Percentiles rank a stretch among this genome's conserved stretches.
These are phyloP conservation scores for Acleris cristana DNA, from an alignment of 2,888 invertebrate genomes.

Conservation along the genomic window DNA sequence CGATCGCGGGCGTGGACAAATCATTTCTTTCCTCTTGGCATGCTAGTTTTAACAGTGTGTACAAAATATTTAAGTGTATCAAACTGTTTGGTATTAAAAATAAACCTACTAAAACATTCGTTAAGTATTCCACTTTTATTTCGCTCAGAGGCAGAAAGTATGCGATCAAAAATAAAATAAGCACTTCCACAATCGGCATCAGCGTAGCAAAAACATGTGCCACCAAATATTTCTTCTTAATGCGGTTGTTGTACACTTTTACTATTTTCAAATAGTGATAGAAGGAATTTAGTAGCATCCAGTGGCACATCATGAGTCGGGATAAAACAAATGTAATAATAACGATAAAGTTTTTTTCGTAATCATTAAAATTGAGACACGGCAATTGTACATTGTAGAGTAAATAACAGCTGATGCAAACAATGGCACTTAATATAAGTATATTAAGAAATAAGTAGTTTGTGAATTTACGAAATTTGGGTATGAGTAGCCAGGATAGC, in stretches of 20 bases:
- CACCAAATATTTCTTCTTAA: conserved; percentile 14
- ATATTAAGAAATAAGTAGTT: conserved; percentile 23
- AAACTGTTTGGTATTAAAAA: not conserved
- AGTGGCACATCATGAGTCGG: conserved; percentile 25
- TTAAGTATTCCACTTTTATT: conserved; percentile 5
- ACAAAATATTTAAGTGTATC: conserved; percentile 18
- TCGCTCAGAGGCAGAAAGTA: conserved; percentile 2
- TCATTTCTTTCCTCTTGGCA: not conserved
- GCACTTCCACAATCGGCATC: conserved; percentile 7
- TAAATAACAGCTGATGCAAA: conserved; percentile 12
- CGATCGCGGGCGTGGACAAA: conserved; percentile 2
- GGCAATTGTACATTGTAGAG: not conserved
- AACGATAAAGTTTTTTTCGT: too few relatives aligned
- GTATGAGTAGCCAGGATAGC: conserved; percentile 12
- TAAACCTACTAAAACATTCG: not conserved
- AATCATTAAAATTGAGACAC: too few relatives aligned
- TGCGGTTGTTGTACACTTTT: conserved; percentile 14
- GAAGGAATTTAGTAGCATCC: conserved; percentile 16
- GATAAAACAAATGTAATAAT: conserved; percentile 11
- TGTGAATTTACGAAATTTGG: conserved; percentile 9
- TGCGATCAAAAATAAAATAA: conserved; percentile 1
- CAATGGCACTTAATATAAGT: conserved; percentile 6
- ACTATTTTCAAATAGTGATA: conserved; percentile 24
- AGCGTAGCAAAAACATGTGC: conserved; percentile 14
- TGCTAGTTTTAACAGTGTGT: conserved; percentile 7